Conservation (phyloP, 2,888 invertebrate genomes). For the Neuroscelio doddi region DNA sequence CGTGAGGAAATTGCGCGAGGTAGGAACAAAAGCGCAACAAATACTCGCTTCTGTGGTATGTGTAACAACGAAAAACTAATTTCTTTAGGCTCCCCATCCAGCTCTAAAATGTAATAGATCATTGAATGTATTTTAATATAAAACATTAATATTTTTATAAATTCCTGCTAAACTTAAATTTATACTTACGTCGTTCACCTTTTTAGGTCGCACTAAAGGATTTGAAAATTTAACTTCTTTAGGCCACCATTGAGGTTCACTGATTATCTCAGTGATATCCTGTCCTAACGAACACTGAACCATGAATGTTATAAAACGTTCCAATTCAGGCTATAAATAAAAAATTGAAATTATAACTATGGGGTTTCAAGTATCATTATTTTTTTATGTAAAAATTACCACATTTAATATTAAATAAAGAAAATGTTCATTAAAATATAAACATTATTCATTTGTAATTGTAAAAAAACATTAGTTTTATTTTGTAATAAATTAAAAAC, state of each 20-base stretch:
- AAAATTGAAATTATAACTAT: too few species aligned
- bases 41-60: conserved; percentile 82
- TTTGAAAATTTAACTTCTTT: conserved; percentile 78
- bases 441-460: too few species aligned
- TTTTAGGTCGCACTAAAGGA: conserved; percentile 77
- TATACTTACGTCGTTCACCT: conserved; percentile 71
- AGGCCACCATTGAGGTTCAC: conserved; percentile 83
- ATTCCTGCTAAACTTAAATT: too few species aligned
- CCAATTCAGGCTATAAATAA: conserved; percentile 74
- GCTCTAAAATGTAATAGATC: conserved; percentile 60
- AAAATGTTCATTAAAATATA: too few species aligned
- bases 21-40: conserved; percentile 81
- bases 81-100: conserved; percentile 79
- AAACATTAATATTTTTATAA: too few species aligned
- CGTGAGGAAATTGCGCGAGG: conserved; percentile 78
- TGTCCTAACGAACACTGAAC: conserved; percentile 83
- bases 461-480: too few species aligned
- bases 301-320: conserved; percentile 83
- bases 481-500: too few species aligned
- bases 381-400: neutral
- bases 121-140: too few species aligned
- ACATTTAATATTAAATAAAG: too few species aligned
- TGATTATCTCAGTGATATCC: conserved; percentile 74
- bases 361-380: too few species aligned
- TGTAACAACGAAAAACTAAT: conserved; percentile 81